Conservation (phyloP, 2,888 invertebrate genomes). For the Creontiades dilutus region DNA sequence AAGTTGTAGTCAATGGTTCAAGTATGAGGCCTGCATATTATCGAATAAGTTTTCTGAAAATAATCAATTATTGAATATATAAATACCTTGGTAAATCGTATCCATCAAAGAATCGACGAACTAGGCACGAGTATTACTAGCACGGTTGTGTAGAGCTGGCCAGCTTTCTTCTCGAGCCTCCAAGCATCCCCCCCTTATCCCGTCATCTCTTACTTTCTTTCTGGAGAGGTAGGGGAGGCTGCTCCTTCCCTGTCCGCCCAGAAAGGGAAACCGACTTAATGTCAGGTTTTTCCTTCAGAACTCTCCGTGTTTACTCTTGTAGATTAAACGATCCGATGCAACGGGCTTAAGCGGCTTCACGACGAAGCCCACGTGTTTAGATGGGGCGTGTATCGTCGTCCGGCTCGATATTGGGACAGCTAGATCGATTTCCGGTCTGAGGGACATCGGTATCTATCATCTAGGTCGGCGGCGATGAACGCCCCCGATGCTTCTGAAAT, state of each 20-base stretch:
- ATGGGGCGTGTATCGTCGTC: neutral
- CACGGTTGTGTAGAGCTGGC: conserved; percentile 60
- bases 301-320: neutral
- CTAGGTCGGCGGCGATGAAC: conserved; percentile 18
- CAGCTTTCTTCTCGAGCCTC: conserved; percentile 62
- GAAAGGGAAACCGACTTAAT: conserved; percentile 55
- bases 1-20: no score
- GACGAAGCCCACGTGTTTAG: neutral
- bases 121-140: conserved; percentile 51
- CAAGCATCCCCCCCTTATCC: conserved; percentile 51
- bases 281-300: conserved; percentile 15
- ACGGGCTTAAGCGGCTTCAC: conserved; percentile 1
- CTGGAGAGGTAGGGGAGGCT: conserved; percentile 33
- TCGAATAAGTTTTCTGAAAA: neutral
- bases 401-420: neutral
- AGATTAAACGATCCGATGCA: conserved; percentile 1
- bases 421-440: conserved; percentile 26
- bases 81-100: conserved; percentile 56
- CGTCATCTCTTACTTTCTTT: conserved; percentile 60
- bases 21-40: neutral
- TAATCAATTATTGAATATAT: neutral
- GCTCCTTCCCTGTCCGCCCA: conserved; percentile 29
- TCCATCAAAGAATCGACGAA: conserved; percentile 48
- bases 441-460: conserved; percentile 10
- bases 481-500: conserved; percentile 35